Base-by-base conservation (phyloP, 2,888 invertebrate species). In the Sceliomorpha sp. region DNA sequence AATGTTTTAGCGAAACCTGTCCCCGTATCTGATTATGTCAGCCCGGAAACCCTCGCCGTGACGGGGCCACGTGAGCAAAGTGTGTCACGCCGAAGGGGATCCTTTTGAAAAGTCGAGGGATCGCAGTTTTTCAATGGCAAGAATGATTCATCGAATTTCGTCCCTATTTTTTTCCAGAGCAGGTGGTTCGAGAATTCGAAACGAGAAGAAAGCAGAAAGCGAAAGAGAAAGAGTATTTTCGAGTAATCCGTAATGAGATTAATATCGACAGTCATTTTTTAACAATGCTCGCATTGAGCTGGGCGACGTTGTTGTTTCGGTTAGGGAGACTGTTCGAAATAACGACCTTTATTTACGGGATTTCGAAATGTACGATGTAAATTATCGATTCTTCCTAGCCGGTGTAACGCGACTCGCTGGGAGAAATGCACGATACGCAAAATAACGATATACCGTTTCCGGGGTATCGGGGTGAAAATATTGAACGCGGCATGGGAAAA, bases 61-160 rank as follows among this genome's bases (percentile, higher is more conserved):
- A 66, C 27, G 39, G 39, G 50, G 63, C 70, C 75, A 75, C 76
- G 75, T 75, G 74, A 73, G 75, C 56, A 56, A 73, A 75, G 72
- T 74, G 70, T 68, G 72, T 64, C 73, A 67, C 50, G 60, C 51
- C 36, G 50, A 63, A 69, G 67, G 60, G 72, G 68, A 31, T 47
- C 48, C 62, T 53, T 64, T 53, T 51, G 50, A 70, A 72, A 68
- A 47, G 60, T 68, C 60, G 36, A 44, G 40, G 47, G 67, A 51
- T 50, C 34, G 14, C 27, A 24, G 34, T 13, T 42, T 53, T 53
- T 50, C 45, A 24, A 15, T 9, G 31, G 39, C 8, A 29, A n/a
- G 1, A 37, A 17, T 26, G 8, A 12, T 31, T 39, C 60, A 62
- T 62, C 56, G 15, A 42, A 27, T 59, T 59, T 47, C 29, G 27